These are phyloP conservation scores for Leiothrix lutea DNA, from an alignment of 2,113 vertebrate species.

Conservation along the genomic window DNA sequence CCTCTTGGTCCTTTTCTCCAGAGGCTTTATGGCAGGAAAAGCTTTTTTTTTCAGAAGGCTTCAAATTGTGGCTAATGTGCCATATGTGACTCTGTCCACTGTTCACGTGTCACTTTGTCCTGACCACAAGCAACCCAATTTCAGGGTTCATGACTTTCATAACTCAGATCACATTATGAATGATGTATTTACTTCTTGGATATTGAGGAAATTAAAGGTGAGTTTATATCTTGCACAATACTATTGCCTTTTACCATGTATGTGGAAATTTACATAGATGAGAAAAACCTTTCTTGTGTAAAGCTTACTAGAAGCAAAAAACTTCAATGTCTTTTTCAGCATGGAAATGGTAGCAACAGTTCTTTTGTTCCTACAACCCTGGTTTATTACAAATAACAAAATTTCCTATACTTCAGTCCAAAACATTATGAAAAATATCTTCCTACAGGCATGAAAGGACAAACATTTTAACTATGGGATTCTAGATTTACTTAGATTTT, in stretches of 20 bases:
- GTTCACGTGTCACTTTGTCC: not conserved
- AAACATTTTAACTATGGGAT: not conserved
- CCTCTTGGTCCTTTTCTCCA: not conserved
- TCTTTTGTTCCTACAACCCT: not conserved
- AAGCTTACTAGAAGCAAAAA: not conserved
- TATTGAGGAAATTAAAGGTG: not conserved
- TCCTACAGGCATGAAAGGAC: not conserved
- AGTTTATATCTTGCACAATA: not conserved
- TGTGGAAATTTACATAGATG: not conserved
- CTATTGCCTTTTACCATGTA: not conserved
- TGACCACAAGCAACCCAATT: not conserved
- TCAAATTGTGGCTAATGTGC: not conserved
- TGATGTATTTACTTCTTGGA: not conserved
- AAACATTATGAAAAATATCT: not conserved
- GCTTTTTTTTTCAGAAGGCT: not conserved
- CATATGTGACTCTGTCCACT: not conserved
- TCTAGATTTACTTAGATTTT: not conserved
- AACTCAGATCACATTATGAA: not conserved
- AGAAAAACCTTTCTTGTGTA: not conserved
- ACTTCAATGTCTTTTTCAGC: not conserved
- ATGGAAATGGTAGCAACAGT: not conserved
- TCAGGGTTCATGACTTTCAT: not conserved
- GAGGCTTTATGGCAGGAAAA: not conserved
- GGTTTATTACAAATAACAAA: not conserved
- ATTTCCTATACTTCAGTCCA: not conserved